Percentiles rank a stretch among this genome's conserved stretches.
phyloP scores from a whole-genome alignment of 2,797 vertebrate species.

The Pitangus sulphuratus region DNA sequence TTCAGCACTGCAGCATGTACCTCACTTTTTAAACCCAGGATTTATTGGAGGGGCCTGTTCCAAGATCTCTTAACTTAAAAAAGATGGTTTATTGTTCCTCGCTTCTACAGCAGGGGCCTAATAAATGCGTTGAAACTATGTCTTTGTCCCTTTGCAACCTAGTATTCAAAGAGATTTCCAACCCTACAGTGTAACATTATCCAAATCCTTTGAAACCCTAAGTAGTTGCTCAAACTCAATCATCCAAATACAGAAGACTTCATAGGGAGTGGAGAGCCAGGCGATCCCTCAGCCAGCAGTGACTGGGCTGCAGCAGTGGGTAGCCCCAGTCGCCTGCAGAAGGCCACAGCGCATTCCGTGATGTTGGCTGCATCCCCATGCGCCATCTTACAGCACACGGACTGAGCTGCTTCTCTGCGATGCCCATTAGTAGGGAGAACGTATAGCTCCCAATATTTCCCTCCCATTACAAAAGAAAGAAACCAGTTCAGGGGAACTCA shows the following conservation, averaged over 20 bases:
- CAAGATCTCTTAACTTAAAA: constrained; percentile 88
- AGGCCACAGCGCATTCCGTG: not conserved
- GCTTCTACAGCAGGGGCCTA: constrained; percentile 73
- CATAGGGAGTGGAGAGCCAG: constrained; percentile 46
- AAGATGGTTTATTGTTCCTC: constrained; percentile 76
- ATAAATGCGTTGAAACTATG: constrained; percentile 69
- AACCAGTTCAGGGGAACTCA: constrained; percentile 19
- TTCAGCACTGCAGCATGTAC: constrained; percentile 80
- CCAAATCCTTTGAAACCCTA: constrained; percentile 76
- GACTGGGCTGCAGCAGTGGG: not conserved
- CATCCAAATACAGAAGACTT: constrained; percentile 48
- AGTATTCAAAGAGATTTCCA: constrained; percentile 74
- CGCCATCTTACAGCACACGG: not conserved
- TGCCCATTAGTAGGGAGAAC: constrained; percentile 15
- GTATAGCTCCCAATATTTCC: not conserved
- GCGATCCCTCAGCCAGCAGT: not conserved
- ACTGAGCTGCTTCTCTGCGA: not conserved
- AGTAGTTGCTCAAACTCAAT: constrained; percentile 69
- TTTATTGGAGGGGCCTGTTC: constrained; percentile 77
- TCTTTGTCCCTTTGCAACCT: constrained; percentile 56
- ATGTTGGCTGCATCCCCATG: not conserved
- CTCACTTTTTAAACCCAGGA: constrained; percentile 74
- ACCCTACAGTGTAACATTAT: constrained; percentile 57
- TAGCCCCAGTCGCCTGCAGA: not conserved
- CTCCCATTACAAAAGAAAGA: not conserved